A percentile compares a stretch with the other conserved stretches of the same genome.
phyloP scores from a whole-genome alignment of 2,113 vertebrate species.

The Tragelaphus buxtoni region DNA sequence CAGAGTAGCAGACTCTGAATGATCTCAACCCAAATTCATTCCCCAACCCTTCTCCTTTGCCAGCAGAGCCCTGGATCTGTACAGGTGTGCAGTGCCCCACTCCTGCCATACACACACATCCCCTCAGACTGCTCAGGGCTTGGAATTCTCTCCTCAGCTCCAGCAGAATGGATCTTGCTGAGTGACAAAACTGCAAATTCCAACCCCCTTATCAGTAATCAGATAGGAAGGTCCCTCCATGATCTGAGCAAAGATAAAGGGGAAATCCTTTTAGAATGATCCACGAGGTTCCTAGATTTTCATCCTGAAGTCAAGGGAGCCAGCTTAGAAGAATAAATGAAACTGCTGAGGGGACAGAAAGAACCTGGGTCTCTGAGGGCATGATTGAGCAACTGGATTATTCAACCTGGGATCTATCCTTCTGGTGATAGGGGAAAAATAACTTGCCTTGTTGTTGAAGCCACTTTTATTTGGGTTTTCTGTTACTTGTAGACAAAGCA shows the following conservation, averaged over 20 bases:
- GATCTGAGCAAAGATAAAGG: background rate
- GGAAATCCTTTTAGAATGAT: background rate
- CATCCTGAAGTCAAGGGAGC: background rate
- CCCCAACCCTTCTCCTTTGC: background rate
- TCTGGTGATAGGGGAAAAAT: background rate
- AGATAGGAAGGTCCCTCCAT: background rate
- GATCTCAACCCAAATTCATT: background rate
- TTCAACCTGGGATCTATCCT: background rate
- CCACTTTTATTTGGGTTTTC: slow-evolving; percentile 40
- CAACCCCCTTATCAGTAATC: background rate
- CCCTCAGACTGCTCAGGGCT: background rate
- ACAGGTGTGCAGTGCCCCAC: background rate
- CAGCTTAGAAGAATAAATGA: background rate
- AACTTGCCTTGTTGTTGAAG: background rate
- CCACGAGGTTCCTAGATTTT: background rate
- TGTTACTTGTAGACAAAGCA: slow-evolving; percentile 18
- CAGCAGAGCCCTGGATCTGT: background rate
- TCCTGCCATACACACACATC: background rate
- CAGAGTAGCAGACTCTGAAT: background rate
- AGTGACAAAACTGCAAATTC: background rate
- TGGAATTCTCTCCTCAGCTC: background rate
- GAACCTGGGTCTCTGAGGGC: background rate
- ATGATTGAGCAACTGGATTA: background rate
- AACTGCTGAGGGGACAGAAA: background rate
- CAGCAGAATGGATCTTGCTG: background rate